phyloP scores from a whole-genome alignment of 1,140 invertebrate genomes.

The Drosophila rufa region DNA sequence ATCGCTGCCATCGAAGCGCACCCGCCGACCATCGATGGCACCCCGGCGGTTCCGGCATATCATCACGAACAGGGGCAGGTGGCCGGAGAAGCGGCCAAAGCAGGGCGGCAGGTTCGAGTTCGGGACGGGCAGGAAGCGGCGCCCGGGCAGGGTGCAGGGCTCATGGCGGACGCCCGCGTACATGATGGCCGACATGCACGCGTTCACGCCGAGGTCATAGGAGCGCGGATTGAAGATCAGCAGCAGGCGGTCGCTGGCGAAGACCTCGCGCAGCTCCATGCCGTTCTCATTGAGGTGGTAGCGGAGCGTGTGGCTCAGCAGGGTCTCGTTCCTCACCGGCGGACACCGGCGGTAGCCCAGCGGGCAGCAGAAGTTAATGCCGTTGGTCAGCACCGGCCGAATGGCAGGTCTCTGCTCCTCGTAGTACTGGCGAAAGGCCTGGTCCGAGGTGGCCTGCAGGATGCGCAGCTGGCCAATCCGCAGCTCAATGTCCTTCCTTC shows the following conservation, averaged over 20 bases:
- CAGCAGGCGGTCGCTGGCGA: constrained; percentile 22
- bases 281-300: constrained; percentile 9
- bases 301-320: constrained; percentile 33
- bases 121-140: not conserved
- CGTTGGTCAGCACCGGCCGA: not conserved
- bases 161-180: constrained; percentile 7
- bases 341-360: constrained; percentile 4
- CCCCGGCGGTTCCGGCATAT: constrained; percentile 27
- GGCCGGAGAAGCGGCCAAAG: not conserved
- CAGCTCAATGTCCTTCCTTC: not conserved
- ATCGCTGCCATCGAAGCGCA: not conserved
- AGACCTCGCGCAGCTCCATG: constrained; percentile 23
- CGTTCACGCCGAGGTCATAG: constrained; percentile 11
- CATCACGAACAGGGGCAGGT: constrained; percentile 55
- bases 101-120: not conserved
- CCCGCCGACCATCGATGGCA: not conserved
- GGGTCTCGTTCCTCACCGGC: not conserved
- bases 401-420: not conserved
- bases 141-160: not conserved
- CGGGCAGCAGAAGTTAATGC: constrained; percentile 10
- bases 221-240: constrained; percentile 31
- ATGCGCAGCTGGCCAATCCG: constrained; percentile 37
- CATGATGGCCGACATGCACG: constrained; percentile 36
- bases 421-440: not conserved
- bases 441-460: constrained; percentile 5